Conservation (phyloP, 2,797 vertebrate species). For the Tokudaia muenninki region DNA sequence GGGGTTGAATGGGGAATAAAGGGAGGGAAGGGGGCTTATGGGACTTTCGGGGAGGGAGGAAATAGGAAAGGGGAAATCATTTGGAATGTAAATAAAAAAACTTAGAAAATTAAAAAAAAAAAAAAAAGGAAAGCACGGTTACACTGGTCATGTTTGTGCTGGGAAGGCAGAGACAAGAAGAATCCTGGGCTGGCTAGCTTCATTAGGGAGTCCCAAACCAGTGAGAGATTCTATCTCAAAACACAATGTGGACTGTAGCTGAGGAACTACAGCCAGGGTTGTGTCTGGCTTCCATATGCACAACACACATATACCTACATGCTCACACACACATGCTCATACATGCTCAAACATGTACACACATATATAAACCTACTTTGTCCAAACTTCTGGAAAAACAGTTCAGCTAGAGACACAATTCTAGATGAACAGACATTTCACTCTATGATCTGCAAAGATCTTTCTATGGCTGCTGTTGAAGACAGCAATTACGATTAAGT, state of each 20-base stretch:
- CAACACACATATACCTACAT: neutral
- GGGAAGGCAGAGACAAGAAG: neutral
- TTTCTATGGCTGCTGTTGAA: neutral
- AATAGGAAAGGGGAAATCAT: too few relatives aligned
- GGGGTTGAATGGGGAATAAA: too few relatives aligned
- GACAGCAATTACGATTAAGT: neutral
- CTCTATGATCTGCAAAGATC: neutral
- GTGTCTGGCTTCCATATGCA: neutral
- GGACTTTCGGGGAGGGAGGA: too few relatives aligned
- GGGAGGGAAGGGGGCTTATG: too few relatives aligned
- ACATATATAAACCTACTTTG: neutral
- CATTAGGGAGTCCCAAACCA: neutral
- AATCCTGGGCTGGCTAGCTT: neutral
- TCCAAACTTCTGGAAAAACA: neutral
- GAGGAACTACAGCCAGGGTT: neutral
- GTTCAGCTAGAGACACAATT: neutral
- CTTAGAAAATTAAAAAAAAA: too few relatives aligned
- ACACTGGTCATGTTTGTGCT: neutral
- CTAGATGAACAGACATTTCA: neutral
- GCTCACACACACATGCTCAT: neutral
- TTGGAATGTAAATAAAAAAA: too few relatives aligned
- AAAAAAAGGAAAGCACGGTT: neutral
- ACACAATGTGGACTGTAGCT: neutral
- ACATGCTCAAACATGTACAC: neutral
- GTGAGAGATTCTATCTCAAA: neutral